phyloP scores from a whole-genome alignment of 2,888 invertebrate genomes.

The Caenorhabditis macrosperma region DNA sequence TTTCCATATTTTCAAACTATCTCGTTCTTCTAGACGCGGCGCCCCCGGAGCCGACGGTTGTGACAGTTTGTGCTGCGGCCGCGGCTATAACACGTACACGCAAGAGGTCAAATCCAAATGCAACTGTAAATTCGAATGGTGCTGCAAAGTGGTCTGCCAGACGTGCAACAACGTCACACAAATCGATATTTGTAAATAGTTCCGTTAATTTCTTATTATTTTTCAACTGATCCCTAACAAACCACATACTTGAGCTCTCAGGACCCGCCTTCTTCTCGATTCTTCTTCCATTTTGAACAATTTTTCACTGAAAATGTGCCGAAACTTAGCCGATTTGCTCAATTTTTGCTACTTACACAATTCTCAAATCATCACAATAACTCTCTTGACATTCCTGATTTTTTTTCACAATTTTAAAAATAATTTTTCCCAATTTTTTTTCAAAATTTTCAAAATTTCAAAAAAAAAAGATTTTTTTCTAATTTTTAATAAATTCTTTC shows the following conservation, averaged over 20 bases:
- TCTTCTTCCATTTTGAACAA: neutral
- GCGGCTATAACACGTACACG: constrained; percentile 78
- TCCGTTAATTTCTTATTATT: constrained; percentile 4
- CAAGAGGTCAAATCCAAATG: constrained; percentile 70
- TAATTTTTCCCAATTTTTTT: neutral
- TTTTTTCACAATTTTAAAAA: neutral
- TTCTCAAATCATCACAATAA: constrained; percentile 22
- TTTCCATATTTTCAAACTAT: neutral
- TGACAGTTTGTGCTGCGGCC: constrained; percentile 79
- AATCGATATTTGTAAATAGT: constrained; percentile 78
- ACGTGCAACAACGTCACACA: constrained; percentile 76
- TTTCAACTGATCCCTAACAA: neutral
- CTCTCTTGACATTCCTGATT: constrained; percentile 22
- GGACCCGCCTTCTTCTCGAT: too few relatives aligned
- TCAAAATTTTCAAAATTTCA: too few relatives aligned
- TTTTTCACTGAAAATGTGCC: constrained; percentile 8
- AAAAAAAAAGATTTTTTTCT: neutral
- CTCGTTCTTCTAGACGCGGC: constrained; percentile 64
- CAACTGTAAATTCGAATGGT: constrained; percentile 77
- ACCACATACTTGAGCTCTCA: constrained; percentile 12
- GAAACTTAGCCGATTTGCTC: constrained; percentile 55
- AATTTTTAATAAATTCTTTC: neutral
- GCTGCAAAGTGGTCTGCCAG: constrained; percentile 80
- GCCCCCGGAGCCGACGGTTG: constrained; percentile 76
- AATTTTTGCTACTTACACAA: constrained; percentile 23